phyloP scores from a whole-genome alignment of 2,797 vertebrate genomes.

The Lutjanus campechanus region DNA sequence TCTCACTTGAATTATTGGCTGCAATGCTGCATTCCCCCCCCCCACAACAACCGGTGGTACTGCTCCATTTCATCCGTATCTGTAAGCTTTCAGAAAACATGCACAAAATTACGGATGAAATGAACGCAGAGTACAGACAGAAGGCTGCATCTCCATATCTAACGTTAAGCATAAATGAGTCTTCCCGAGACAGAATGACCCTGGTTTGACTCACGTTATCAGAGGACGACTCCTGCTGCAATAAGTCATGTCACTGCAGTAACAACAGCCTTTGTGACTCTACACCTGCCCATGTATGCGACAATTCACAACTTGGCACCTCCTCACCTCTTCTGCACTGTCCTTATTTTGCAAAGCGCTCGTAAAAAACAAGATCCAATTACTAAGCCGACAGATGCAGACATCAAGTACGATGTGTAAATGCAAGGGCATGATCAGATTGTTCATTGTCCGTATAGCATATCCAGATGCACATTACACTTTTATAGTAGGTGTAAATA shows the following conservation, averaged over 20 bases:
- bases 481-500: slow-evolving; percentile 75
- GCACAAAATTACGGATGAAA: no score
- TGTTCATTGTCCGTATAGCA: slow-evolving; percentile 61
- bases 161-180: no score
- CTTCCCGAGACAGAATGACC: slow-evolving; percentile 31
- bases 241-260: slow-evolving; percentile 45
- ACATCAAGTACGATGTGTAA: slow-evolving; percentile 62
- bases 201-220: slow-evolving; percentile 50
- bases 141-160: no score
- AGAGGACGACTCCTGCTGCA: slow-evolving; percentile 42
- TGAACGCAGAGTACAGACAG: no score
- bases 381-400: slow-evolving; percentile 70
- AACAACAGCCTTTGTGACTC: slow-evolving; percentile 39
- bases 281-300: slow-evolving; percentile 50
- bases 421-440: slow-evolving; percentile 68
- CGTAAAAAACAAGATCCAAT: slow-evolving; percentile 66
- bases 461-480: slow-evolving; percentile 66
- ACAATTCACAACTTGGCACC: slow-evolving; percentile 59
- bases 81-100: no score
- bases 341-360: slow-evolving; percentile 64
- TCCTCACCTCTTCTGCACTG: slow-evolving; percentile 45
- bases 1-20: no score
- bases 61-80: no score
- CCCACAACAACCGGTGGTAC: no score
- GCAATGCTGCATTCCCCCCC: no score